Conservation (phyloP, 2,888 invertebrate genomes). For the Hydriomena furcata region DNA sequence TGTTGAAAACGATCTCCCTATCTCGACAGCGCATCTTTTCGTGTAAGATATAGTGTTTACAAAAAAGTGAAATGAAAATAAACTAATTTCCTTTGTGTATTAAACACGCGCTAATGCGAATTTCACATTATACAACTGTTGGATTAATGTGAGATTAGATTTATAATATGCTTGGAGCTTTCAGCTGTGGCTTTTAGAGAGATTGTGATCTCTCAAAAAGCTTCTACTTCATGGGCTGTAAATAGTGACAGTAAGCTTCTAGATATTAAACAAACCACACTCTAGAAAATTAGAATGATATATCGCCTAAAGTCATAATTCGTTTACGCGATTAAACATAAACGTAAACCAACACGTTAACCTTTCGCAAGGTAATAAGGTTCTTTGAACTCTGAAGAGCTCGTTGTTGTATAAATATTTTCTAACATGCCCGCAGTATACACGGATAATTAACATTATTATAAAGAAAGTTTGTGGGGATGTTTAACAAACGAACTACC, state of each 20-base stretch:
- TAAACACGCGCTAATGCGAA: conserved; percentile 28
- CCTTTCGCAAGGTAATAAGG: conserved; percentile 1
- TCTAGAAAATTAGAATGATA: conserved; percentile 11
- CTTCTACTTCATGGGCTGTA: background rate
- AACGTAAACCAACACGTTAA: background rate
- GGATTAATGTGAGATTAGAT: conserved; percentile 28
- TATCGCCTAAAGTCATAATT: conserved; percentile 9
- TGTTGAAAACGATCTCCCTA: conserved; percentile 13
- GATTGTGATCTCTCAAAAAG: conserved; percentile 4
- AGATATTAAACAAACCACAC: background rate
- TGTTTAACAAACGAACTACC: too few species aligned
- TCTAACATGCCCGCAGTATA: background rate
- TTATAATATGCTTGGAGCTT: conserved; percentile 7
- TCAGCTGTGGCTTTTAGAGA: background rate
- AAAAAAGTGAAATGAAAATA: conserved; percentile 30
- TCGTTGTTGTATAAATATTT: background rate
- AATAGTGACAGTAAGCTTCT: conserved; percentile 1
- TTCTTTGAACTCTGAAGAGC: conserved; percentile 8
- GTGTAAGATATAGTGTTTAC: conserved; percentile 32
- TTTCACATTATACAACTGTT: conserved; percentile 28
- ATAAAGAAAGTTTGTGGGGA: too few species aligned
- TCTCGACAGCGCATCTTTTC: conserved; percentile 11
- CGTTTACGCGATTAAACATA: conserved; percentile 10
- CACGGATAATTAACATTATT: background rate
- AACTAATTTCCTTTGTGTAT: conserved; percentile 33